Percentiles rank a stretch among this genome's conserved stretches.
Evolutionary conservation across 2,888 invertebrate species (phyloP).

Genomic region (Drosophila picticornis): DNA sequence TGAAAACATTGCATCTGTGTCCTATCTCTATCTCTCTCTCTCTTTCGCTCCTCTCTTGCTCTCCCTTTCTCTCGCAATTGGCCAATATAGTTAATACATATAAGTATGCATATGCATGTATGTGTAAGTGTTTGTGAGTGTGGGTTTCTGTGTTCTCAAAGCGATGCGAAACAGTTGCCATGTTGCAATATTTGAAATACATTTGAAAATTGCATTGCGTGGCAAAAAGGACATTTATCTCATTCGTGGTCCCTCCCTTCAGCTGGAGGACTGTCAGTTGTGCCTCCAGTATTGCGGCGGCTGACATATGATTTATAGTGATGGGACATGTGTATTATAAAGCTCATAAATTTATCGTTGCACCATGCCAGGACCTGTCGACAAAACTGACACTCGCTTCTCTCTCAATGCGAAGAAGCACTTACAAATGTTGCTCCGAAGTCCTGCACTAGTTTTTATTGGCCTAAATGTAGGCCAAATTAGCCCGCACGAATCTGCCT

Average conservation of each 20-base stretch:
- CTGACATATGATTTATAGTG: constrained; percentile 79
- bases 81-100: constrained; percentile 15
- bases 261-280: constrained; percentile 34
- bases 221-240: constrained; percentile 57
- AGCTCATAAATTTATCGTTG: constrained; percentile 79
- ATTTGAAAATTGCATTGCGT: constrained; percentile 74
- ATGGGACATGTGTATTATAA: constrained; percentile 82
- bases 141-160: constrained; percentile 23
- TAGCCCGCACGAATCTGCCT: constrained; percentile 3
- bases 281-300: constrained; percentile 29
- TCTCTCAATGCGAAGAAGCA: neutral
- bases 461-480: neutral
- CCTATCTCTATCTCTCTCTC: neutral
- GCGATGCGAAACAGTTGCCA: constrained; percentile 65
- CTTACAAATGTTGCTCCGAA: constrained; percentile 1
- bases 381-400: constrained; percentile 33
- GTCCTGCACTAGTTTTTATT: constrained; percentile 11
- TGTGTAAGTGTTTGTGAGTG: neutral
- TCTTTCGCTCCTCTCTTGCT: neutral
- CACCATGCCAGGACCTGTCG: constrained; percentile 43
- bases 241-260: constrained; percentile 24
- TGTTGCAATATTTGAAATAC: constrained; percentile 68
- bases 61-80: neutral
- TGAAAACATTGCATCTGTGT: constrained; percentile 38
- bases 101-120: neutral